These are phyloP conservation scores for Pipra filicauda DNA, from an alignment of 2,113 vertebrate genomes.

Conservation along the genomic window DNA sequence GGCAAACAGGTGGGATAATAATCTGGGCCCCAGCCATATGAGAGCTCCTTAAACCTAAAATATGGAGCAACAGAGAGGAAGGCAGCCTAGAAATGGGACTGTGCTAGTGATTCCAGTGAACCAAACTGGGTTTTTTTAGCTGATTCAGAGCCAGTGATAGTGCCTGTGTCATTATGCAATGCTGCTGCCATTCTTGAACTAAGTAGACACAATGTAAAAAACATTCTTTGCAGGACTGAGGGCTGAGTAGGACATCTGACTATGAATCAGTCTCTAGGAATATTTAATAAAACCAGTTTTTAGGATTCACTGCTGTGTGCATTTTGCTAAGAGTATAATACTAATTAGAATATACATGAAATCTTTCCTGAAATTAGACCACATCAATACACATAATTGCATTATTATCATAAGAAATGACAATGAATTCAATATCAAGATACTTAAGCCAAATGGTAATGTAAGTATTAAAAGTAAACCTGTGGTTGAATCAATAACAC, in stretches of 20 bases:
- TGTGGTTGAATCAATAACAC: not conserved
- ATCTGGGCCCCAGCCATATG: not conserved
- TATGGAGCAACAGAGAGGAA: not conserved
- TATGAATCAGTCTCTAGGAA: not conserved
- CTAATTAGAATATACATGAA: not conserved
- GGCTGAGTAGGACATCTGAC: not conserved
- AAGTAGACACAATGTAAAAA: not conserved
- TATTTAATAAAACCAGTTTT: not conserved
- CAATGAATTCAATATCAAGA: not conserved
- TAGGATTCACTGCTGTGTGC: not conserved
- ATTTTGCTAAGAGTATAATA: not conserved
- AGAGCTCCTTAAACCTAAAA: not conserved
- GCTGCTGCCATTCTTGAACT: not conserved
- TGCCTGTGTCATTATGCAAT: not conserved
- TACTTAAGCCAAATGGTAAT: not conserved
- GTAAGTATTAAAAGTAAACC: not conserved
- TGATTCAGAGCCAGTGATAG: not conserved
- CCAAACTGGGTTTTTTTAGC: not conserved
- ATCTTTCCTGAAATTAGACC: not conserved
- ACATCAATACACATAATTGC: not conserved
- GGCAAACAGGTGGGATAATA: not conserved
- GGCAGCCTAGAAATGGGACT: not conserved
- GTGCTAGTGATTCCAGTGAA: not conserved
- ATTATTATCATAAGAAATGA: not conserved
- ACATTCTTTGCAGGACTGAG: not conserved